A percentile compares a stretch with the other conserved stretches of the same genome.
Evolutionary conservation across 2,797 vertebrate genomes (phyloP).

Genomic region (Tamandua tetradactyla): DNA sequence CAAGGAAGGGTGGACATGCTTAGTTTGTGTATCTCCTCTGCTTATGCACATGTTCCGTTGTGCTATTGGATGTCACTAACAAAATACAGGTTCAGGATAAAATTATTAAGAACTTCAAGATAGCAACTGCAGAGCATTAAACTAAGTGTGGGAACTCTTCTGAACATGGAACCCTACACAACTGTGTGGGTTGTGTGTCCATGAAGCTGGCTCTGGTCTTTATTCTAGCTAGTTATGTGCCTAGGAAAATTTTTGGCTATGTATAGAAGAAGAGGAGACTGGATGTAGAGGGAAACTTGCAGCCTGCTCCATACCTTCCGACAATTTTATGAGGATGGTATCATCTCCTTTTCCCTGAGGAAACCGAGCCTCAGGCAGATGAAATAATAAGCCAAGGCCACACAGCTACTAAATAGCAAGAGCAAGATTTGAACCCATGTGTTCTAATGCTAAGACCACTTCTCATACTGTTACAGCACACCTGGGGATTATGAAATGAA

Average conservation of each 20-base stretch:
- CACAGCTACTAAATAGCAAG: neutral
- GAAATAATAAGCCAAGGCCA: neutral
- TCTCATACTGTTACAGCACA: neutral
- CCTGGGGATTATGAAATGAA: conserved; percentile 1
- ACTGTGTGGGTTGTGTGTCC: neutral
- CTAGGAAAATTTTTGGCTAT: neutral
- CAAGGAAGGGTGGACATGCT: neutral
- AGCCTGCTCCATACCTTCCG: neutral
- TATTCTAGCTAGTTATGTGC: neutral
- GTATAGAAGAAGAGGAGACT: neutral
- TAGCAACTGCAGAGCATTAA: neutral
- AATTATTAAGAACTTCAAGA: neutral
- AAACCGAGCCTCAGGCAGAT: neutral
- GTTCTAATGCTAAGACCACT: neutral
- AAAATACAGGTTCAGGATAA: neutral
- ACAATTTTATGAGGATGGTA: neutral
- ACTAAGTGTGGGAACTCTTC: neutral
- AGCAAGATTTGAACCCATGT: neutral
- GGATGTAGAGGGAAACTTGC: neutral
- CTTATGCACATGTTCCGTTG: neutral
- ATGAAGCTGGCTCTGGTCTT: neutral
- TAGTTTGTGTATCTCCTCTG: neutral
- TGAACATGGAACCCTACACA: neutral
- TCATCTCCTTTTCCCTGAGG: neutral
- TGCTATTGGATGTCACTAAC: neutral